Base-by-base conservation (phyloP, 2,797 vertebrate genomes). In the Etheostoma perlongum region DNA sequence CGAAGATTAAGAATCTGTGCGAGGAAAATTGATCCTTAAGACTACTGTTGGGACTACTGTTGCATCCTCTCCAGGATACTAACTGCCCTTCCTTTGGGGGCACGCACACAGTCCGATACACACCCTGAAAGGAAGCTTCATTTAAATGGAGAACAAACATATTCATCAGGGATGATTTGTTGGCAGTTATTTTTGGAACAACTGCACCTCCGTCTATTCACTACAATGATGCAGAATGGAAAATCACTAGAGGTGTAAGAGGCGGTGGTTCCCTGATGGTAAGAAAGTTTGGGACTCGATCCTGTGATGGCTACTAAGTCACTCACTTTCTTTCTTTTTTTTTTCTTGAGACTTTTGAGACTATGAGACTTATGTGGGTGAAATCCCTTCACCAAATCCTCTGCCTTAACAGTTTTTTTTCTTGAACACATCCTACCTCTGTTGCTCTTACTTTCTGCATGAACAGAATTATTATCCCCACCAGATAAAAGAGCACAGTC, bases 401-500 rank as follows among this genome's bases (percentile, higher is more conserved):
- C 54, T 5, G 61, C 53, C 75, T 90, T 78, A 89, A 80, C 80
- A 54, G 54, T 79, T 79, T 78, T 27, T 84, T 86, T 73, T 76
- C 82, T 86, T 86, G 52, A 85, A 84, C 79, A 67, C 70, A 63
- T 69, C 10, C 78, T 58, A 55, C 68, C 78, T 74, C 51, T 59
- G 54, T 80, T 67, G 64, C 74, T 61, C 44, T 66, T 67, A 53
- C 77, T 78, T 87, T 84, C 72, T 77, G 70, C 82, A 68, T 82
- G 85, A 85, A 67, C 36, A 85, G 70, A 85, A 86, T 88, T 75
- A 83, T 91, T 79, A 91, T 89, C 88, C 84, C 67, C 49, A 5
- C 52, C 62, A 44, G 87, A 92, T 91, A 88, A 92, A 92, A 89
- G 86, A 86, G 85, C 81, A 47, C 84, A 86, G 91, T 84, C 77